phyloP scores from a whole-genome alignment of 2,797 vertebrate genomes.

The Menidia menidia region DNA sequence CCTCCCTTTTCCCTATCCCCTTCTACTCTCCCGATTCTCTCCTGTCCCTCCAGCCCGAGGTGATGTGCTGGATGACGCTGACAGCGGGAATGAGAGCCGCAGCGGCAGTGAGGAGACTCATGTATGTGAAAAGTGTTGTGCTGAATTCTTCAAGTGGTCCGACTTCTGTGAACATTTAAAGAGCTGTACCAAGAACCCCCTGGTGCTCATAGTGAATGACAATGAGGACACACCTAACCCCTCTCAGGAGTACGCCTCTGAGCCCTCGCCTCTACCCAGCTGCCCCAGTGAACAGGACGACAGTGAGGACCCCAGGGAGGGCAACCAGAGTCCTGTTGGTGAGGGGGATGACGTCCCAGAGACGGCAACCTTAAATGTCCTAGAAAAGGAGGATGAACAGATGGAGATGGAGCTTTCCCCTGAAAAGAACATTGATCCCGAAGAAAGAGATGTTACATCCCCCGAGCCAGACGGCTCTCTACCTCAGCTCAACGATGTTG shows the following conservation, averaged over 20 bases:
- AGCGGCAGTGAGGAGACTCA: slow-evolving; percentile 97
- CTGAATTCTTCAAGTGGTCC: slow-evolving; percentile 98
- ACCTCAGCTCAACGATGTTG: slow-evolving; percentile 86
- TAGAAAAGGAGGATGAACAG: slow-evolving; percentile 90
- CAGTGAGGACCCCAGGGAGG: slow-evolving; percentile 89
- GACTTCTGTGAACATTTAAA: slow-evolving; percentile 97
- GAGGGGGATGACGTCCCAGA: slow-evolving; percentile 87
- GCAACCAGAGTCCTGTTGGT: slow-evolving; percentile 80
- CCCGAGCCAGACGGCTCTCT: slow-evolving; percentile 86
- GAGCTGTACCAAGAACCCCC: slow-evolving; percentile 93
- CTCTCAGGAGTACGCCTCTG: slow-evolving; percentile 86
- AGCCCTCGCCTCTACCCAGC: slow-evolving; percentile 90
- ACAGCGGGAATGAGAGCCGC: slow-evolving; percentile 94
- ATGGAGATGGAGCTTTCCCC: slow-evolving; percentile 92
- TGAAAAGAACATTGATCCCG: slow-evolving; percentile 83
- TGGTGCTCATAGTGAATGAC: slow-evolving; percentile 95
- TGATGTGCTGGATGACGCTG: slow-evolving; percentile 92
- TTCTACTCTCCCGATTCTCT: slow-evolving; percentile 44
- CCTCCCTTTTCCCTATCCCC: slow-evolving; percentile 38
- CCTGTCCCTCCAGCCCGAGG: slow-evolving; percentile 83
- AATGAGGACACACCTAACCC: slow-evolving; percentile 89
- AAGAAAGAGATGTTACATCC: slow-evolving; percentile 83
- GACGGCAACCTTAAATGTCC: slow-evolving; percentile 71
- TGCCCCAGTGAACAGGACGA: slow-evolving; percentile 90
- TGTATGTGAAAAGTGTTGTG: slow-evolving; percentile 96